Conservation (phyloP, 2,888 invertebrate species). For the Proisotoma minuta region DNA sequence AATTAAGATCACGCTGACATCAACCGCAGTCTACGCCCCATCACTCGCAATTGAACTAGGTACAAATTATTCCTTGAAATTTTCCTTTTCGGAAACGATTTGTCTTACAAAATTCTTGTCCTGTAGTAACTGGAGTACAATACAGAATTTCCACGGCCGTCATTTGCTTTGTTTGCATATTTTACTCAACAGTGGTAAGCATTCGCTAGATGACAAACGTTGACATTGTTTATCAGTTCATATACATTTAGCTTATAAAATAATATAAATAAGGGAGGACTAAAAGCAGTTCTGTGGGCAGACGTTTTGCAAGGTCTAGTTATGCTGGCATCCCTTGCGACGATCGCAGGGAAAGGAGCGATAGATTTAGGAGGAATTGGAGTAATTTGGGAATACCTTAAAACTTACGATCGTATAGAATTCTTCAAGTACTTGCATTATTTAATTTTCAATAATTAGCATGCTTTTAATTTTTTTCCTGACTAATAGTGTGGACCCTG, state of each 20-base stretch:
- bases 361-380: constrained; percentile 61
- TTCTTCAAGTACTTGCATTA: constrained; percentile 66
- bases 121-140: constrained; percentile 71
- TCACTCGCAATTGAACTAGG: too few species aligned
- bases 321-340: constrained; percentile 67
- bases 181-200: constrained; percentile 84
- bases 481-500: constrained; percentile 50
- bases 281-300: too few species aligned
- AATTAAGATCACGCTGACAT: too few species aligned
- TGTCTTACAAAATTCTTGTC: constrained; percentile 14
- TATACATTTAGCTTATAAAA: too few species aligned
- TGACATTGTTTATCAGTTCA: too few species aligned
- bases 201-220: too few species aligned
- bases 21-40: too few species aligned
- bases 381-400: constrained; percentile 60
- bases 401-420: constrained; percentile 62
- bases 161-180: constrained; percentile 80
- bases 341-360: constrained; percentile 64
- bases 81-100: too few species aligned
- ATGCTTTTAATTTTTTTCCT: too few species aligned
- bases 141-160: constrained; percentile 71
- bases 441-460: not conserved
- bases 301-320: too few species aligned
- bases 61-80: too few species aligned
- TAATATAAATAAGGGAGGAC: constrained; percentile 71